A percentile compares a stretch with the other conserved stretches of the same genome.
phyloP scores from a whole-genome alignment of 2,113 vertebrate species.

The Mystacornis crossleyi region DNA sequence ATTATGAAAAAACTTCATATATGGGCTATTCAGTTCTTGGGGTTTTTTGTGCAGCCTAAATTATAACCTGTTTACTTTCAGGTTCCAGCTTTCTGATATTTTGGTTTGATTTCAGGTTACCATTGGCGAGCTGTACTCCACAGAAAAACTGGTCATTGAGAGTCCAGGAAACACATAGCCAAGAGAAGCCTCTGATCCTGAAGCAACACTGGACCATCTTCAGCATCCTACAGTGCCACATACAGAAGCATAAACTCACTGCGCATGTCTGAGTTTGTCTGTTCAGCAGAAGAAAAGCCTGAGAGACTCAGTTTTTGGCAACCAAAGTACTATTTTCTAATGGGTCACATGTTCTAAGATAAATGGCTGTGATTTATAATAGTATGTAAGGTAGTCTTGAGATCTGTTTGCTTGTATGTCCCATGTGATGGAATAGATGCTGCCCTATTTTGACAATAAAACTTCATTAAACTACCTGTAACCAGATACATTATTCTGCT shows the following conservation, averaged over 20 bases:
- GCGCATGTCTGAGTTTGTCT: constrained; percentile 1
- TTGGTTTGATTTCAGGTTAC: constrained; percentile 75
- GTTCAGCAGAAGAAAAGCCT: constrained; percentile 22
- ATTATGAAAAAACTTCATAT: neutral
- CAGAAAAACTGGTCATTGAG: constrained; percentile 82
- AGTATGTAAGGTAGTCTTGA: neutral
- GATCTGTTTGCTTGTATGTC: neutral
- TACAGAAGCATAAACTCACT: neutral
- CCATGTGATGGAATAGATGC: neutral
- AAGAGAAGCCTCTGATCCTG: neutral
- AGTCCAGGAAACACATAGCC: constrained; percentile 57
- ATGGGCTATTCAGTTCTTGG: neutral
- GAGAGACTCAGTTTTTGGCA: constrained; percentile 5
- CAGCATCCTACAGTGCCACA: constrained; percentile 44
- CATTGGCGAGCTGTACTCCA: constrained; percentile 78
- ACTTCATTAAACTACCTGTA: neutral
- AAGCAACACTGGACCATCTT: constrained; percentile 32
- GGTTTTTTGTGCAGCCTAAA: neutral
- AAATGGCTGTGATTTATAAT: neutral
- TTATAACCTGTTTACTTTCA: neutral
- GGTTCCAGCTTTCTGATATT: neutral
- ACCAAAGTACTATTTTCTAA: constrained; percentile 24
- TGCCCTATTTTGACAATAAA: constrained; percentile 64
- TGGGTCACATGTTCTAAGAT: neutral
- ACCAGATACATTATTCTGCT: neutral